Evolutionary conservation across 2,888 invertebrate genomes (phyloP), one percentile per base, ranked within the genome.

Genomic region (Drosophila limbata): DNA sequence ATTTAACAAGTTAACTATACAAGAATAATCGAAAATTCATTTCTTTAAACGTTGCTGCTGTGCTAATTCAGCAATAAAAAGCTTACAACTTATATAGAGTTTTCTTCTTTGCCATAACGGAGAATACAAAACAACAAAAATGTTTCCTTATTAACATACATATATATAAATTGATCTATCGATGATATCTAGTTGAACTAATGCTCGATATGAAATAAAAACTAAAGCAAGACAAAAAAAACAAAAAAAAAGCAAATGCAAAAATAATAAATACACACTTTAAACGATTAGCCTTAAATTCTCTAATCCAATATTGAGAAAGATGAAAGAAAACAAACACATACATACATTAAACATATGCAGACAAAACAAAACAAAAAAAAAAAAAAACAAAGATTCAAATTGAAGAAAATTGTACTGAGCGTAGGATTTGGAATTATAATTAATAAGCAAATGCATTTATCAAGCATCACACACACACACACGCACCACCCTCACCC

Each of bases 141-240:
- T 70, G 73, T 79, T 81, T 76, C 65, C 79, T 71, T 71, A 74
- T 62, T 64, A 79, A 70, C 55, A 71, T 66, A 25, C 25, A 25
- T 25, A 28, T 28, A 61, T 42, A 50, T 47, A 40, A 39, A 64
- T 48, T 59, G 42, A 55, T 64, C 35, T 69, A 65, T 71, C 77
- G 73, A 62, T 68, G 70, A 70, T 57, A 74, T 64, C 61, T 81
- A 79, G 73, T 81, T 82, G 60, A 84, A 82, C 78, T 84, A 80
- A 80, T 65, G 68, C 61, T 80, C 82, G 79, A 77, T 67, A 61
- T 67, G 64, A 57, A 67, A 70, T 65, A 69, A 65, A 52, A 61
- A 48, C 33, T 17, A n/a, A 19, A 67, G 13, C 11, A 56, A 60
- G 15, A 44, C 45, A 39, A 31, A 68, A 47, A 55, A 28, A 42